A percentile compares a stretch with the other conserved stretches of the same genome.
Conservation (phyloP, 2,797 vertebrate genomes). For the Coendou prehensilis region DNA sequence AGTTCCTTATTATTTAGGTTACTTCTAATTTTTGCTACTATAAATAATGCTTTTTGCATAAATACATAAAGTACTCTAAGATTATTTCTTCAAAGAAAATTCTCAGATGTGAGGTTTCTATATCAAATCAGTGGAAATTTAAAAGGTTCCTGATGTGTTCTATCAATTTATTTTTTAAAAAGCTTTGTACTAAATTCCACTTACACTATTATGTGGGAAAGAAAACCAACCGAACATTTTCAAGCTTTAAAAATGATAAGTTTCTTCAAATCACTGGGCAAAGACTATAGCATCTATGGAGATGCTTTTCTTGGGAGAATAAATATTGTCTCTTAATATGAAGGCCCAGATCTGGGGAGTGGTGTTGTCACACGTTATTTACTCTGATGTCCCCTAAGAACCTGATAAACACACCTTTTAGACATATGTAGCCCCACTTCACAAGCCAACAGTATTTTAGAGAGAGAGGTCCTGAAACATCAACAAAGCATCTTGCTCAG, state of each 20-base stretch:
- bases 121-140: conserved; percentile 25
- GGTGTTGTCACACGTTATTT: not conserved
- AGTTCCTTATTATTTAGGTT: conserved; percentile 37
- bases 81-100: conserved; percentile 49
- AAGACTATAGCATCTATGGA: conserved; percentile 25
- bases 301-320: conserved; percentile 52
- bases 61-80: conserved; percentile 43
- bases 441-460: conserved; percentile 57
- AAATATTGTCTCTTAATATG: not conserved
- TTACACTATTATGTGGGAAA: conserved; percentile 9
- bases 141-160: conserved; percentile 18
- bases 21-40: conserved; percentile 45
- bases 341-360: not conserved
- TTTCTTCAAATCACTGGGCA: conserved; percentile 62
- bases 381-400: not conserved
- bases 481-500: not conserved
- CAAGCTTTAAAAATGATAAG: conserved; percentile 28
- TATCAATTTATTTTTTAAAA: conserved; percentile 59
- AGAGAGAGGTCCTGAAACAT: conserved; percentile 3
- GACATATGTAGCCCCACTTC: conserved; percentile 2
- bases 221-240: conserved; percentile 42
- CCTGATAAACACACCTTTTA: conserved; percentile 36
- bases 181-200: conserved; percentile 51
- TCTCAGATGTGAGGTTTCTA: conserved; percentile 50
- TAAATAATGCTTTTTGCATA: conserved; percentile 56